Evolutionary conservation across 1,140 invertebrate species (phyloP), one percentile per base, ranked within the genome.

Genomic region (Mactra quadrangularis): DNA sequence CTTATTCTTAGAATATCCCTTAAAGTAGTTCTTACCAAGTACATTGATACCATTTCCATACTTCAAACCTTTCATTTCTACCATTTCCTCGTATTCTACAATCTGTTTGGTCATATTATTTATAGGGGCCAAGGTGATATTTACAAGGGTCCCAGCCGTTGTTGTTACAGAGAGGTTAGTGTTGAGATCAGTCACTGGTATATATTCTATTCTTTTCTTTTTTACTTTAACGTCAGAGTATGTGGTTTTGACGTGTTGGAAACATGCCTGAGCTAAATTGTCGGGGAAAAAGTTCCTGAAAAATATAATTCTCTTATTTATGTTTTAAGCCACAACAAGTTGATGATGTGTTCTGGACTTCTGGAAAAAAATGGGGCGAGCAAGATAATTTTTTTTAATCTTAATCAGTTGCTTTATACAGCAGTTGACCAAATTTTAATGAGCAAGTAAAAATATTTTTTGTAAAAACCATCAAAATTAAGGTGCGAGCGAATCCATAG

Each of bases 211-310:
- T 19, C 45, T 17, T 76, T 83, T 83, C 52, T 29, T 57, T 19
- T 81, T 74, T 60, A 77, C 62, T 35, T 53, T 74, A 1, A 81
- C 71, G 84, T 88, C 53, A 0, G 35, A 41, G 59, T 91, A 91
- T n/a, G 57, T 57, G 4, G 92, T 93, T 55, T 88, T 86, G 4
- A 85, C 82, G 71, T 93, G 92, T 59, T 90, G 88, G 79, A 93
- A 92, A 70, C 96, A 96, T 0, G 97, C 97, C 93, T 98, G 96
- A 50, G 97, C 95, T 41, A 99, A 94, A 94, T 98, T 99, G 57
- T 97, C 96, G 17, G 97, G 97, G 90, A 98, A 98, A 88, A 98
- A 94, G 90, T 98, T 99, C 93, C 97, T 97, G 94, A 79, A 95
- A 95, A 89, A 38, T 86, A 76, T 7, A 41, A 41, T 41, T 41